A percentile compares a stretch with the other conserved stretches of the same genome.
Conservation (phyloP, 2,113 vertebrate genomes). For the Psephotus haematonotus region DNA sequence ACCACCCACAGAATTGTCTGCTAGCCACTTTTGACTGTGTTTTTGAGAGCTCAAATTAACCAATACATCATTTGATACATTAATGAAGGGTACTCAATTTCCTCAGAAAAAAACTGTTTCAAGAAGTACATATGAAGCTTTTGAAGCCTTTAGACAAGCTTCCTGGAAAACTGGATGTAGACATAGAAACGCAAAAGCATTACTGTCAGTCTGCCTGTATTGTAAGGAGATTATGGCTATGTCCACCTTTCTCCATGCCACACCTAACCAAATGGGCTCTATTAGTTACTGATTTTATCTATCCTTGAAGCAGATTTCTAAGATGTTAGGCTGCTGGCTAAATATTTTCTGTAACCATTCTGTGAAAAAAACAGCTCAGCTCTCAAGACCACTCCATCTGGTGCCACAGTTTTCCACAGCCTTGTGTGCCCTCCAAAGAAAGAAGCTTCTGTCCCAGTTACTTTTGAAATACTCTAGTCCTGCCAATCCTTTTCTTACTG, state of each 20-base stretch:
- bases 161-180: background rate
- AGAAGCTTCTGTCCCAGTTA: background rate
- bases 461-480: background rate
- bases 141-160: background rate
- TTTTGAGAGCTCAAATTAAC: background rate
- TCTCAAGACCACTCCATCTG: background rate
- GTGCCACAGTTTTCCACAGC: background rate
- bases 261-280: background rate
- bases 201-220: background rate
- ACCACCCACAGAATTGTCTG: background rate
- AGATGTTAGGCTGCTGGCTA: background rate
- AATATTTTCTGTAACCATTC: background rate
- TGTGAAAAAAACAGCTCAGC: background rate
- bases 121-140: background rate
- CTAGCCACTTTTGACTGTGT: accelerated
- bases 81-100: background rate
- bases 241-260: background rate
- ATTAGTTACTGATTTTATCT: background rate
- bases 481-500: background rate
- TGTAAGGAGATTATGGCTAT: background rate
- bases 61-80: background rate
- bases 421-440: background rate
- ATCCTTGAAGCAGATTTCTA: background rate
- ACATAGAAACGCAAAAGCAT: background rate
- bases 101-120: background rate